Evolutionary conservation across 2,113 vertebrate genomes (phyloP), one percentile per base, ranked within the genome.

Genomic region (Rhabdornis inornatus): DNA sequence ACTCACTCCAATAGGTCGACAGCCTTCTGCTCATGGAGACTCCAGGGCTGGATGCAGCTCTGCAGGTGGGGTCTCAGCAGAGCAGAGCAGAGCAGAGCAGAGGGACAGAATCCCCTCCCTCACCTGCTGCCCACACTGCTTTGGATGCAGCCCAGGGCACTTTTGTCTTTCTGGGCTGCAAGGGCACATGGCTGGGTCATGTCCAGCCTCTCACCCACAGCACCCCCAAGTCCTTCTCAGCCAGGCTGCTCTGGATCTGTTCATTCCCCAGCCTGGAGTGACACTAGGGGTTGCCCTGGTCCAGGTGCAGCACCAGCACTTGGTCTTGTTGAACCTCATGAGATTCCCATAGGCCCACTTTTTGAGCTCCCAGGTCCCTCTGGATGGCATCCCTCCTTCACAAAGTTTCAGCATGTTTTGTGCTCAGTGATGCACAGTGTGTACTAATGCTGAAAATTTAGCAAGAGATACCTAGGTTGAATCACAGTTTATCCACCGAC

Each of bases 221-320:
- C 47, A 83, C 1, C 3, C 44, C 25, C 25, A 35, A 3, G 11
- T 31, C 14, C 61, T 53, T 40, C 39, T 31, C 0, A 0, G 7
- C 13, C 6, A 6, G 45, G 24, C 16, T 82, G 61, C 39, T 40
- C 9, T 39, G 20, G 19, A 9, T 47, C 53, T 68, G 53, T 7
- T 47, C 39, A 47, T 24, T 1, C 44, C 15, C n/a, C 79, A 69
- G 78, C 25, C 55, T 37, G 30, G 30, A 55, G 0, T 61, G 21
- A 15, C 5, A 40, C 1, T 0, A 0, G 8, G 13, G 8, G 8
- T 5, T 68, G 30, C 14, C 17, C 9, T 1, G 1, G 7, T 5
- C 63, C 45, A 23, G 23, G 15, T 16, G 8, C 39, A 69, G 23
- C 18, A 87, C 10, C 72, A 45, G 28, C 55, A 45, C 39, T 1